Percentiles rank a stretch among this genome's conserved stretches.
Evolutionary conservation across 2,113 vertebrate genomes (phyloP).

Genomic region (Microcebus murinus): DNA sequence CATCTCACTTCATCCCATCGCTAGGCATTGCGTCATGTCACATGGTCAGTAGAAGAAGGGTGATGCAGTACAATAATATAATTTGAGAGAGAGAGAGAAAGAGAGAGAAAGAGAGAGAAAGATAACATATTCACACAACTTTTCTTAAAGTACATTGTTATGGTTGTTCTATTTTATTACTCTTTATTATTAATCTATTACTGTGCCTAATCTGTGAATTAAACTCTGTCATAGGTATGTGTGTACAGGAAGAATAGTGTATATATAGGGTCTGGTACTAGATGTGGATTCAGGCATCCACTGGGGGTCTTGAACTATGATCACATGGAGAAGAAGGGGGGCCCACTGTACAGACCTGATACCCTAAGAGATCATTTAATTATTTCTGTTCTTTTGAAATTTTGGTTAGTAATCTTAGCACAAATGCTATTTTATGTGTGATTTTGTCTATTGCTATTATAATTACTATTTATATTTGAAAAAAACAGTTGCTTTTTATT

Average conservation of each 20-base stretch:
- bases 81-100: no score
- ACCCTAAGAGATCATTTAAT: not conserved
- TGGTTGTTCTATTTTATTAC: not conserved
- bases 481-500: not conserved
- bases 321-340: not conserved
- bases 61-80: not conserved
- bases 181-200: not conserved
- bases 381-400: not conserved
- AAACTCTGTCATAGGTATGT: not conserved
- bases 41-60: not conserved
- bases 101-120: no score
- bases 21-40: not conserved
- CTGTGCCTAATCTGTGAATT: not conserved
- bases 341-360: not conserved
- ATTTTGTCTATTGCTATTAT: not conserved
- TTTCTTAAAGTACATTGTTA: not conserved
- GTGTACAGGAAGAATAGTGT: not conserved
- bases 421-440: not conserved
- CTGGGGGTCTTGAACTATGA: not conserved
- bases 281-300: not conserved
- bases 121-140: not conserved
- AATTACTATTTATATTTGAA: conserved; percentile 11
- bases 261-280: not conserved
- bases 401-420: not conserved
- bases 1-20: not conserved